These are phyloP conservation scores for Rhyacophila evoluta DNA, from an alignment of 2,888 invertebrate genomes.

Conservation along the genomic window DNA sequence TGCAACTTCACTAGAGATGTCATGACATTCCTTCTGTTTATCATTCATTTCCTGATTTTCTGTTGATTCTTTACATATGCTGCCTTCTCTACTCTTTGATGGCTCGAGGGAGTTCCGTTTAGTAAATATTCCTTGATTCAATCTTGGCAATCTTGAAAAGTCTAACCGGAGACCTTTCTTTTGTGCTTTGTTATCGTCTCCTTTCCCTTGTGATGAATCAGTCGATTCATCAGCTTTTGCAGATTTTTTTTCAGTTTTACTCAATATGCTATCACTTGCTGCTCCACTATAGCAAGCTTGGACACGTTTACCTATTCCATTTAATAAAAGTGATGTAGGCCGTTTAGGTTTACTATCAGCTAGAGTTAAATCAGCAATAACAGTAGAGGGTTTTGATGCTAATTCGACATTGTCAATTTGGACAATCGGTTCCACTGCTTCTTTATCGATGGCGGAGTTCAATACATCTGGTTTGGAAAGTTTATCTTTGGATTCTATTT, in stretches of 20 bases:
- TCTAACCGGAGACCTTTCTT: conserved; percentile 73
- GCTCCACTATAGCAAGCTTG: conserved; percentile 64
- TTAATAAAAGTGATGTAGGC: conserved; percentile 68
- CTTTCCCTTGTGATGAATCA: conserved; percentile 28
- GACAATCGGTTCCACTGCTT: too few relatives aligned
- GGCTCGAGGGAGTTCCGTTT: conserved; percentile 64
- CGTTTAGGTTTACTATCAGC: conserved; percentile 64
- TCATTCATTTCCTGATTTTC: conserved; percentile 56
- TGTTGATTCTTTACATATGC: conserved; percentile 42
- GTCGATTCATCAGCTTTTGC: conserved; percentile 41
- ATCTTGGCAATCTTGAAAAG: conserved; percentile 72
- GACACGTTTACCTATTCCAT: conserved; percentile 69
- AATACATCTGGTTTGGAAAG: conserved; percentile 50
- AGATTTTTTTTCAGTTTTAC: conserved; percentile 48
- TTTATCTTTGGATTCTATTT: conserved; percentile 74
- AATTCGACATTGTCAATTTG: too few relatives aligned
- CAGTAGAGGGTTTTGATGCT: conserved; percentile 49
- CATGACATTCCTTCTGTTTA: conserved; percentile 60
- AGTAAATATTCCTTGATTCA: conserved; percentile 71
- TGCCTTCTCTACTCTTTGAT: conserved; percentile 50
- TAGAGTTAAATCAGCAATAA: background rate
- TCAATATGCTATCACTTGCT: conserved; percentile 64
- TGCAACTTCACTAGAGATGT: too few relatives aligned
- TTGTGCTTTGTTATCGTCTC: conserved; percentile 54
- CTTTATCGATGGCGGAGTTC: conserved; percentile 55